Conservation (phyloP, 2,888 invertebrate species). For the Amiota mariae region DNA sequence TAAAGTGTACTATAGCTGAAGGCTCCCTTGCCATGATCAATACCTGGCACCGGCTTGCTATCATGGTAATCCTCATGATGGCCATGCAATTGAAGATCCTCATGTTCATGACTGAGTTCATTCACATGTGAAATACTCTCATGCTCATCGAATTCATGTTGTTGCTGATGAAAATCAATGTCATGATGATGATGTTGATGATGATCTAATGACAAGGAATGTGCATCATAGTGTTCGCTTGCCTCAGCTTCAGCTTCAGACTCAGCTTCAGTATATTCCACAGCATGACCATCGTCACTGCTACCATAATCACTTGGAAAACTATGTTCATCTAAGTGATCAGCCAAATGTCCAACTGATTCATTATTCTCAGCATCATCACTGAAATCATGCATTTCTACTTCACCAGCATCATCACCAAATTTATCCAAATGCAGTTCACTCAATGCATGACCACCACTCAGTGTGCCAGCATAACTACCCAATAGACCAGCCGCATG, state of each 20-base stretch:
- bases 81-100: conserved; percentile 37
- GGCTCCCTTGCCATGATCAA: conserved; percentile 71
- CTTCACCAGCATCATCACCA: conserved; percentile 11
- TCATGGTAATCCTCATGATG: conserved; percentile 46
- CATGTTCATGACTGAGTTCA: conserved; percentile 26
- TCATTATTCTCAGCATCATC: conserved; percentile 47
- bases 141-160: conserved; percentile 39
- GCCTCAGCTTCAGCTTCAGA: conserved; percentile 34
- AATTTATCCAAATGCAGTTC: conserved; percentile 47
- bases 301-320: conserved; percentile 62
- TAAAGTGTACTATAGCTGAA: conserved; percentile 71
- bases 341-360: conserved; percentile 57
- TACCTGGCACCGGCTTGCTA: conserved; percentile 64
- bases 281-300: conserved; percentile 48
- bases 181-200: conserved; percentile 43
- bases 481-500: conserved; percentile 57
- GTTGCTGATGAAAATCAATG: conserved; percentile 47
- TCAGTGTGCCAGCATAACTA: conserved; percentile 56
- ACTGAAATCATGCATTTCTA: conserved; percentile 49
- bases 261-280: conserved; percentile 56
- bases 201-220: not conserved
- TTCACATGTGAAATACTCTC: conserved; percentile 4
- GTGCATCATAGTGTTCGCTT: conserved; percentile 33
- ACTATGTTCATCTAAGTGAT: conserved; percentile 58
- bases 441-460: conserved; percentile 55